phyloP scores from a whole-genome alignment of 1,140 invertebrate species.

The Hetaerina americana region DNA sequence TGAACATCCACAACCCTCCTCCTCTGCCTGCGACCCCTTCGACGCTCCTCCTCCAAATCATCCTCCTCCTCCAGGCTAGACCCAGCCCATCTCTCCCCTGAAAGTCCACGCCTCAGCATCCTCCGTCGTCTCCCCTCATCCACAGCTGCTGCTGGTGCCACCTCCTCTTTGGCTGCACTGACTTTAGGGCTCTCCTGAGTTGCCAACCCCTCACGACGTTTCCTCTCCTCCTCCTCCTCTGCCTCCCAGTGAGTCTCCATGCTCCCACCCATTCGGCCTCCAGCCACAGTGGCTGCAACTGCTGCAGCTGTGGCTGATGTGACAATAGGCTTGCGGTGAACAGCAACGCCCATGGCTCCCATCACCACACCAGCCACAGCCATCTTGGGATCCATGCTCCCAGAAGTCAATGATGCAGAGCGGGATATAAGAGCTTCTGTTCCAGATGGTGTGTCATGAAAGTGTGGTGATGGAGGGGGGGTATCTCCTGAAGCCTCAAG shows the following conservation, averaged over 20 bases:
- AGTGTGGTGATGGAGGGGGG: conserved; percentile 29
- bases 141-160: neutral
- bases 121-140: neutral
- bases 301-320: neutral
- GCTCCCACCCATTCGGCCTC: conserved; percentile 6
- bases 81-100: neutral
- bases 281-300: neutral
- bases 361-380: neutral
- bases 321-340: neutral
- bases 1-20: neutral
- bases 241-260: conserved; percentile 63
- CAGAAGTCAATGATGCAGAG: neutral
- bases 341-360: neutral
- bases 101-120: neutral
- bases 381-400: neutral
- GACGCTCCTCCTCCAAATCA: neutral
- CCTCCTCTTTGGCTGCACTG: too few species aligned
- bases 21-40: neutral
- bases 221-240: conserved; percentile 19
- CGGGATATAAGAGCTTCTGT: neutral
- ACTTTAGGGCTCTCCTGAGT: neutral
- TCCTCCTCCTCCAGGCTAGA: neutral
- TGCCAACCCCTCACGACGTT: neutral
- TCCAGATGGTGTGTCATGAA: neutral
- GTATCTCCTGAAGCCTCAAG: conserved; percentile 34